Base-by-base conservation (phyloP, 1,140 invertebrate genomes). In the Popillia japonica region DNA sequence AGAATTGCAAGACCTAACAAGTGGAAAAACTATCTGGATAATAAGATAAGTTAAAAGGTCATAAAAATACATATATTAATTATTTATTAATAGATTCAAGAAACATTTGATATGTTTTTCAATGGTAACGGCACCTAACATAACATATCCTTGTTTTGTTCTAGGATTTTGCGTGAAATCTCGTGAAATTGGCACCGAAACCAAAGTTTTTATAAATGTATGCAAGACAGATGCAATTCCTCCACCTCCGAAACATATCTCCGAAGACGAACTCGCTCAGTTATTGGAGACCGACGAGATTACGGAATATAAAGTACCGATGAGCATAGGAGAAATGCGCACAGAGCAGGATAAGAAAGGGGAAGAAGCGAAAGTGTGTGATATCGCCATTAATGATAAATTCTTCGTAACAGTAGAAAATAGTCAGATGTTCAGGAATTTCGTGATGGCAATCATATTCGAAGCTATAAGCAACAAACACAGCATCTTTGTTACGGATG, bases 151-250 rank as follows among this genome's bases (percentile, higher is more conserved):
- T 73, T 27, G 10, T 20, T 42, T 20, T 72, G 75, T 89, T 87
- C 17, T 85, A 96, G 96, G 96, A 72, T 90, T 95, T 82, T 97
- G 96, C 84, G 88, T 97, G 0, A 98, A 98, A 88, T 92, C 92
- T 22, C 91, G 90, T 75, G 93, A 92, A 84, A 88, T 90, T 9
- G 89, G 91, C 22, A 90, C 88, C 42, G 91, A 90, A 77, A 89
- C 92, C 72, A 96, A 96, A 86, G 86, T 94, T 22, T 96, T 96
- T 84, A 88, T 95, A 1, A 96, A 95, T 87, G 89, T 96, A 34
- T 96, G 95, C 82, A 90, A 92, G 68, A 93, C 93, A 0, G 89
- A 92, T 79, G 90, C 92, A 72, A 93, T 98, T 78, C 95, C 94
- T 41, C 87, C 92, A 75, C 87, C 92, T 75, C 95, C 96, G 2